These are phyloP conservation scores for Tenthredo distinguenda DNA, from an alignment of 2,888 invertebrate species.

Conservation along the genomic window DNA sequence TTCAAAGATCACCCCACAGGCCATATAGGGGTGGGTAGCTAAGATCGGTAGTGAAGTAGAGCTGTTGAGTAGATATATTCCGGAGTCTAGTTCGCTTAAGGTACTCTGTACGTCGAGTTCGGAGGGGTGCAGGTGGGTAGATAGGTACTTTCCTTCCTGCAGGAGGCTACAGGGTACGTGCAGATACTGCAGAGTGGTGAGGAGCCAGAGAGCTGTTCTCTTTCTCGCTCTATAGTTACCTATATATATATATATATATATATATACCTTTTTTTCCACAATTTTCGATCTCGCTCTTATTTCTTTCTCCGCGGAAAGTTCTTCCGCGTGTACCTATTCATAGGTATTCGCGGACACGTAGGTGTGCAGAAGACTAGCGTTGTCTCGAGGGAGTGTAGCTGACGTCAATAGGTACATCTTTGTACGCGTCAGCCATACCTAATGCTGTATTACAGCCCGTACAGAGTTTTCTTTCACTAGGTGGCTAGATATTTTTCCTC, in stretches of 20 bases:
- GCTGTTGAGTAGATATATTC: constrained; percentile 13
- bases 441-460: constrained; percentile 38
- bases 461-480: constrained; percentile 5
- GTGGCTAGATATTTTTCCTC: not conserved
- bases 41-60: not conserved
- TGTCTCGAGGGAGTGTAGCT: constrained; percentile 43
- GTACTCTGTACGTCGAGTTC: constrained; percentile 10
- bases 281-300: constrained; percentile 43
- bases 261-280: constrained; percentile 23
- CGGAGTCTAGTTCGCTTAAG: constrained; percentile 26
- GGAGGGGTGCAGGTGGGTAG: constrained; percentile 5
- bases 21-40: not conserved
- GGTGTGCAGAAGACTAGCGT: constrained; percentile 34
- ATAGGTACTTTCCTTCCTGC: constrained; percentile 35
- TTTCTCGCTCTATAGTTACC: not conserved
- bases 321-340: constrained; percentile 50
- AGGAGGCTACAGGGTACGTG: constrained; percentile 41
- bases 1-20: not conserved
- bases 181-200: constrained; percentile 32
- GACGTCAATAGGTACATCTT: constrained; percentile 53
- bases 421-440: constrained; percentile 52
- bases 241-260: not conserved
- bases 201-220: not conserved
- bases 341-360: constrained; percentile 57
- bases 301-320: constrained; percentile 18